Conservation (phyloP, 2,113 vertebrate genomes). For the Benthochromis sp. region DNA sequence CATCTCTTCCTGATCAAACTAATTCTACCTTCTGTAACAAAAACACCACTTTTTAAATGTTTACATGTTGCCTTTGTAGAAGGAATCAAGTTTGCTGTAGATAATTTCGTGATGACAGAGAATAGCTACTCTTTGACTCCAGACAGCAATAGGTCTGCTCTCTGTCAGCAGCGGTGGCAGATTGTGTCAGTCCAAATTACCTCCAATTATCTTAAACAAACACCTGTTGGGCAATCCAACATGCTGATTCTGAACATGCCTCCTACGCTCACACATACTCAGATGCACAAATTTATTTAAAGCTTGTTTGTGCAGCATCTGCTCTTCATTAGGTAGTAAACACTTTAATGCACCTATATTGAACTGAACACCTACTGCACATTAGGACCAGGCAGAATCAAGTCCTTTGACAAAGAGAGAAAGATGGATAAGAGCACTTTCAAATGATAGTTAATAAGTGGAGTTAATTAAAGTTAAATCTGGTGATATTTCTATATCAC, state of each 20-base stretch:
- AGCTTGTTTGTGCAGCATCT: neutral
- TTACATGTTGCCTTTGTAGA: neutral
- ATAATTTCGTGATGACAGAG: neutral
- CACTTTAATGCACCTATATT: neutral
- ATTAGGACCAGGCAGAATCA: neutral
- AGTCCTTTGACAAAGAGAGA: neutral
- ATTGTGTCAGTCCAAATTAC: constrained; percentile 8
- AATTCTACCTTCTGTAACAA: neutral
- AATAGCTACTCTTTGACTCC: neutral
- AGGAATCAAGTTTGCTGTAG: neutral
- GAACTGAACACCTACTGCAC: neutral
- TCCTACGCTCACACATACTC: neutral
- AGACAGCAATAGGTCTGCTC: neutral
- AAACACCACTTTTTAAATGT: neutral
- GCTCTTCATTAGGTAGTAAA: neutral
- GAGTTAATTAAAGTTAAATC: neutral
- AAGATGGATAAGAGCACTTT: neutral
- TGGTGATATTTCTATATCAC: neutral
- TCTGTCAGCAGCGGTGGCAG: neutral
- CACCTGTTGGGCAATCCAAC: neutral
- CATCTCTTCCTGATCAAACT: neutral
- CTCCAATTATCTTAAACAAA: constrained; percentile 21
- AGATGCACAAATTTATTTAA: neutral
- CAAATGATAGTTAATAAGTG: neutral
- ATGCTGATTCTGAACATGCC: neutral